phyloP scores from a whole-genome alignment of 2,113 vertebrate genomes.

The Festucalex cinctus region DNA sequence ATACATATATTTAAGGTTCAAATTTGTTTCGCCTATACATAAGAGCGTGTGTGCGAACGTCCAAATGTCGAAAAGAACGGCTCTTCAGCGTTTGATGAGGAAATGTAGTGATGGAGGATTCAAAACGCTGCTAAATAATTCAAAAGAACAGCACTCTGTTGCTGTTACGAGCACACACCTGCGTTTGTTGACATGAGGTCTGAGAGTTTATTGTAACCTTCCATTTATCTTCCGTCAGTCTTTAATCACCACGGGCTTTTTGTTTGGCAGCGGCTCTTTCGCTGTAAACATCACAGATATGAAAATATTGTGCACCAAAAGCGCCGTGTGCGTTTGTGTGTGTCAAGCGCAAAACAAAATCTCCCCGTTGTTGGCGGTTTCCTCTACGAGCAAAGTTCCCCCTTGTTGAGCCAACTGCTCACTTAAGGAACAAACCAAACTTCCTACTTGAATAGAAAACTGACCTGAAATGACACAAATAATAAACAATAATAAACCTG shows the following conservation, averaged over 20 bases:
- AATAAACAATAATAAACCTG: slow-evolving; percentile 52
- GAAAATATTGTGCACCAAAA: slow-evolving; percentile 3
- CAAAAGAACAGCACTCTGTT: slow-evolving; percentile 50
- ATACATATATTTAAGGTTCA: too few species aligned
- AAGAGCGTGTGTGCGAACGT: slow-evolving; percentile 6
- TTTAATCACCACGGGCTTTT: slow-evolving; percentile 38
- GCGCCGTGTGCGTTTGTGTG: neutral
- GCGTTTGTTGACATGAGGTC: slow-evolving; percentile 24
- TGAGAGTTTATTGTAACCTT: slow-evolving; percentile 32
- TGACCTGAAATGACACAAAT: slow-evolving; percentile 11
- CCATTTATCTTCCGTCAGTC: slow-evolving; percentile 38
- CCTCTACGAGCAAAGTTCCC: slow-evolving; percentile 24
- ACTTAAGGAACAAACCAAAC: slow-evolving; percentile 34
- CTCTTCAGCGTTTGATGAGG: slow-evolving; percentile 24
- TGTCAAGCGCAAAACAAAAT: neutral
- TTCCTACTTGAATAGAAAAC: slow-evolving; percentile 38
- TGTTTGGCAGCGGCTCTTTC: neutral
- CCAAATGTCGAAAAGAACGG: neutral
- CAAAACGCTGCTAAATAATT: slow-evolving; percentile 65
- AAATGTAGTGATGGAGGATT: slow-evolving; percentile 51
- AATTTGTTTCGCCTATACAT: slow-evolving; percentile 21
- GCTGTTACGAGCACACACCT: slow-evolving; percentile 29
- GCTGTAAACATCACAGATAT: slow-evolving; percentile 10
- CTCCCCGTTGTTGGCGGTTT: slow-evolving; percentile 5
- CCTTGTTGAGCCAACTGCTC: slow-evolving; percentile 13